A percentile compares a stretch with the other conserved stretches of the same genome.
Conservation (phyloP, 2,888 invertebrate genomes). For the Eupithecia exiguata region DNA sequence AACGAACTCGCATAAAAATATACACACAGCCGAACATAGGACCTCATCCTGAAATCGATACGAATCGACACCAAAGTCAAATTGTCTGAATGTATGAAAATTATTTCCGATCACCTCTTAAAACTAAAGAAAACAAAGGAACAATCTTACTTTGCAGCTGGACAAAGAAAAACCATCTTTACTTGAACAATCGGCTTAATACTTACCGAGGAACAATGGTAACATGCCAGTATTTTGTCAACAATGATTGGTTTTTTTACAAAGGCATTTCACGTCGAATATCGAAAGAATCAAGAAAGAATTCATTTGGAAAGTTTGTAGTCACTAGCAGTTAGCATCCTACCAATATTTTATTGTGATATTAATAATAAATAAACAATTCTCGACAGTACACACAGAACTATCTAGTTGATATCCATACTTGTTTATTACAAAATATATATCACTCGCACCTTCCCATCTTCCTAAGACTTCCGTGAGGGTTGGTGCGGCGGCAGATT, state of each 20-base stretch:
- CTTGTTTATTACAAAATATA: too few species aligned
- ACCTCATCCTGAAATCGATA: too few species aligned
- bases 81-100: neutral
- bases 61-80: too few species aligned
- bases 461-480: too few species aligned
- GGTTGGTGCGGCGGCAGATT: too few species aligned
- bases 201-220: conserved; percentile 55
- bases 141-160: conserved; percentile 19
- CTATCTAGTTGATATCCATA: too few species aligned
- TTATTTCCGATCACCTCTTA: neutral
- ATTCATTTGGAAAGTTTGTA: neutral
- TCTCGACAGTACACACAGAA: too few species aligned
- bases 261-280: conserved; percentile 15
- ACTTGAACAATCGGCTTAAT: conserved; percentile 35
- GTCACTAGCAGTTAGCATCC: neutral
- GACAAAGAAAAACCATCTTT: conserved; percentile 44
- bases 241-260: conserved; percentile 49
- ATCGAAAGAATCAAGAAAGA: neutral
- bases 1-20: too few species aligned
- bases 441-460: too few species aligned
- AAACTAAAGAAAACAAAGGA: conserved; percentile 3
- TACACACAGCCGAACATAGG: too few species aligned
- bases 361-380: too few species aligned
- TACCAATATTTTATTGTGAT: neutral
- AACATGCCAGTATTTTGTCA: conserved; percentile 56